These are phyloP conservation scores for Microctonus aethiopoides DNA, from an alignment of 2,888 invertebrate species.

Conservation along the genomic window DNA sequence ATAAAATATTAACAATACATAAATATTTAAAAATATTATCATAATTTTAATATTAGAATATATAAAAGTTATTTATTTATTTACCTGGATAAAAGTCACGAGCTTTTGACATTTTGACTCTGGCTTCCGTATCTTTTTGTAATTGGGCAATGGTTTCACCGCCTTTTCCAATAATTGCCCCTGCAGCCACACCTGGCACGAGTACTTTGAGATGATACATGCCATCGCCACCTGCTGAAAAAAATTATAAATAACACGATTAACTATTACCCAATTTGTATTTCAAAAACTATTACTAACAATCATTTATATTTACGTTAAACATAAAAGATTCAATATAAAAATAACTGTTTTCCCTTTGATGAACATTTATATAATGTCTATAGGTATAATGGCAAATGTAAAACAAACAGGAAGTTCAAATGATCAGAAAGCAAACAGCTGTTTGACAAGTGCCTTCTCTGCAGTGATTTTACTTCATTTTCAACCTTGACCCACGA, in stretches of 20 bases:
- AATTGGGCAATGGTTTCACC: conserved; percentile 98
- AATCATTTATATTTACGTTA: neutral
- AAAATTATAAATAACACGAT: neutral
- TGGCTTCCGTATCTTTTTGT: conserved; percentile 96
- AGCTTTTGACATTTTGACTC: conserved; percentile 99
- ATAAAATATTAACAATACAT: too few species aligned
- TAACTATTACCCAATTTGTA: neutral
- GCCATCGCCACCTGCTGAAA: conserved; percentile 80
- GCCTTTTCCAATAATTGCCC: conserved; percentile 99
- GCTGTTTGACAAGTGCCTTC: conserved; percentile 63
- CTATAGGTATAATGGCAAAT: neutral
- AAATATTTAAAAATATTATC: too few species aligned
- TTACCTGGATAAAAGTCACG: conserved; percentile 99
- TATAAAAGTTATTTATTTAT: neutral
- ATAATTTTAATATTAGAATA: too few species aligned
- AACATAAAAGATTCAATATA: neutral
- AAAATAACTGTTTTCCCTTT: neutral
- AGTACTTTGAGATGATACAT: conserved; percentile 96
- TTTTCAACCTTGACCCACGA: conserved; percentile 65
- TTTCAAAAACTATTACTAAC: neutral
- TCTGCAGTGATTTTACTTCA: conserved; percentile 39
- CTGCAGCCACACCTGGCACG: conserved; percentile 96
- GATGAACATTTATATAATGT: neutral
- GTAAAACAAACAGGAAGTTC: neutral
- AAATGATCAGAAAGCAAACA: conserved; percentile 51